phyloP scores from a whole-genome alignment of 2,888 invertebrate species.

The Tetragnatha montana region DNA sequence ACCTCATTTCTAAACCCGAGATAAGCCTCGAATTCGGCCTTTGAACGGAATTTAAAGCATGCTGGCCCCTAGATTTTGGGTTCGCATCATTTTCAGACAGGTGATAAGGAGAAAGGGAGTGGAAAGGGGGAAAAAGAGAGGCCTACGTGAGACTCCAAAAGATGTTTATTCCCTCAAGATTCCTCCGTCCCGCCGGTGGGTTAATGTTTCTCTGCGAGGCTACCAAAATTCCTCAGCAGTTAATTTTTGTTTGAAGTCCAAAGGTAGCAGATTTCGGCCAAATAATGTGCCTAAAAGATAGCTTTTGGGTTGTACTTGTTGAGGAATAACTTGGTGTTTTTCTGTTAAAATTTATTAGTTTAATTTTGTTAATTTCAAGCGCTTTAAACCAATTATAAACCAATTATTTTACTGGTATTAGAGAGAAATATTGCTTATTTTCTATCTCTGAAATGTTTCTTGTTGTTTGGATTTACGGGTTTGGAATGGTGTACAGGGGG shows the following conservation, averaged over 20 bases:
- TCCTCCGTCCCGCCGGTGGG: background rate
- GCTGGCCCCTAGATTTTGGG: background rate
- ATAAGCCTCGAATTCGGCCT: background rate
- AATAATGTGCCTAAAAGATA: no score
- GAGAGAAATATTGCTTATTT: no score
- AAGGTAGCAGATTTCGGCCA: no score
- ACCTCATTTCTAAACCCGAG: background rate
- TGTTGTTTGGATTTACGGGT: no score
- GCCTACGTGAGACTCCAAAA: background rate
- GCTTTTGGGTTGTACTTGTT: no score
- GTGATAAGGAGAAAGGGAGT: background rate
- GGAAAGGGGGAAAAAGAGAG: background rate
- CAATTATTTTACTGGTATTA: no score
- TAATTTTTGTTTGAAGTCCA: constrained; percentile 24
- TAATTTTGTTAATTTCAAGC: background rate
- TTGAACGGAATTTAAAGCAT: background rate
- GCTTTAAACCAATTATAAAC: background rate
- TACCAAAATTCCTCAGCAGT: constrained; percentile 53
- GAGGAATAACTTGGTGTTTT: no score
- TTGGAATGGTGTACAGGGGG: no score
- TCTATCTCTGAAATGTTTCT: no score
- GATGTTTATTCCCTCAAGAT: background rate
- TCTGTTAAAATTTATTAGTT: background rate
- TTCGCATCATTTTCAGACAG: background rate
- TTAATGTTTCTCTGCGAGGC: constrained; percentile 31